Evolutionary conservation across 2,797 vertebrate species (phyloP).

Genomic region (Bryconaethiops microstoma): DNA sequence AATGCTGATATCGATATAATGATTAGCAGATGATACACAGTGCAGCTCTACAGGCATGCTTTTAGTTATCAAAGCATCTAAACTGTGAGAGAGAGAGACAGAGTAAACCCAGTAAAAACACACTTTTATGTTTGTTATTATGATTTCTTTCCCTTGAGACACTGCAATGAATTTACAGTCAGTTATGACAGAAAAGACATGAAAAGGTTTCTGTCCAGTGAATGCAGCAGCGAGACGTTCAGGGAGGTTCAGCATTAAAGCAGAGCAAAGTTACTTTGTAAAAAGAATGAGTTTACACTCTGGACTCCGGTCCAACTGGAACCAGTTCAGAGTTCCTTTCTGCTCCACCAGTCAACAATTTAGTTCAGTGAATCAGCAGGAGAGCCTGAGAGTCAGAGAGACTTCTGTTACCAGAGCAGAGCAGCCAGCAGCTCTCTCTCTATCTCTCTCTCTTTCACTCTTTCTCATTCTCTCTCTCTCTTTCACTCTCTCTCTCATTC

Average conservation of each 20-base stretch:
- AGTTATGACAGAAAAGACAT: neutral
- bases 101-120: no score
- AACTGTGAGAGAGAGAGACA: no score
- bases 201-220: neutral
- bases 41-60: no score
- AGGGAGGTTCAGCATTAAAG: conserved; percentile 47
- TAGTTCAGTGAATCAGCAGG: conserved; percentile 39
- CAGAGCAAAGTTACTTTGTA: conserved; percentile 28
- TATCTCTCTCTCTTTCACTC: neutral
- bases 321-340: conserved; percentile 44
- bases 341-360: conserved; percentile 41
- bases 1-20: no score
- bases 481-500: neutral
- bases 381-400: conserved; percentile 38
- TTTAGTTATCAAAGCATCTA: no score
- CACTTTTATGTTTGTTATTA: neutral
- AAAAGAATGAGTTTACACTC: conserved; percentile 44
- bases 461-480: neutral
- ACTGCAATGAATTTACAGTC: neutral
- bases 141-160: neutral
- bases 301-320: conserved; percentile 42
- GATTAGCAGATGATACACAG: no score
- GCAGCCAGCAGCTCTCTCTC: neutral
- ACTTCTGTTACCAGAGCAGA: conserved; percentile 22
- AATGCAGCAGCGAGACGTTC: neutral